A percentile compares a stretch with the other conserved stretches of the same genome.
phyloP scores from a whole-genome alignment of 2,113 vertebrate genomes.

The Oreocharis arfaki region DNA sequence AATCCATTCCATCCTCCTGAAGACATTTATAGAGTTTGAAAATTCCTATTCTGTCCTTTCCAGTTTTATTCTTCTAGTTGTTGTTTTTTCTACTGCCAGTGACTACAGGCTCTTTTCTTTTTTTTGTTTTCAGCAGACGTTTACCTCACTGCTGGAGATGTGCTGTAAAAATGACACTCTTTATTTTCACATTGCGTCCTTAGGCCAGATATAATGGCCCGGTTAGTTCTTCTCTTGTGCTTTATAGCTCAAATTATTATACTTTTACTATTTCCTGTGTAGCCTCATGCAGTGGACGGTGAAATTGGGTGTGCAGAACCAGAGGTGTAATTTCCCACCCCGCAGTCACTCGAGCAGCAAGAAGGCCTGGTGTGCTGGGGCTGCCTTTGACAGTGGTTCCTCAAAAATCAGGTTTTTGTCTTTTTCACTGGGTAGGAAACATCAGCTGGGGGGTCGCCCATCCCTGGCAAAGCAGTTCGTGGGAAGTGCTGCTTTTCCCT shows the following conservation, averaged over 20 bases:
- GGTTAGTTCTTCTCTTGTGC: background rate
- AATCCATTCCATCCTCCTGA: background rate
- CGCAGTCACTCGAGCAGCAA: accelerated
- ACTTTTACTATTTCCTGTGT: background rate
- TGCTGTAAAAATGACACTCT: background rate
- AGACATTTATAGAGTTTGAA: background rate
- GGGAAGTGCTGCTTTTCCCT: background rate
- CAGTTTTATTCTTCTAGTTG: background rate
- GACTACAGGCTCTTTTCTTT: background rate
- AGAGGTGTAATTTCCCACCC: background rate
- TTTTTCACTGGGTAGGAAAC: background rate
- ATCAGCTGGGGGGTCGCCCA: background rate
- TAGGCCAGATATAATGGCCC: background rate
- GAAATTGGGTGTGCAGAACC: background rate
- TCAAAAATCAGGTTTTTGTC: background rate
- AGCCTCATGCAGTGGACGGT: background rate
- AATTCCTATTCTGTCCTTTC: background rate
- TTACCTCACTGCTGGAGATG: slow-evolving; percentile 3
- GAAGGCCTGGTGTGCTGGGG: background rate
- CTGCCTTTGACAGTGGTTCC: background rate
- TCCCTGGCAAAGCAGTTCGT: background rate
- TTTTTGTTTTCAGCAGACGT: background rate
- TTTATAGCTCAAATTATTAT: background rate
- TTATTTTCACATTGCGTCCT: background rate
- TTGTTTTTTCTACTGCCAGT: background rate